Evolutionary conservation across 2,888 invertebrate genomes (phyloP).

Genomic region (Meiosimyza platycephala): DNA sequence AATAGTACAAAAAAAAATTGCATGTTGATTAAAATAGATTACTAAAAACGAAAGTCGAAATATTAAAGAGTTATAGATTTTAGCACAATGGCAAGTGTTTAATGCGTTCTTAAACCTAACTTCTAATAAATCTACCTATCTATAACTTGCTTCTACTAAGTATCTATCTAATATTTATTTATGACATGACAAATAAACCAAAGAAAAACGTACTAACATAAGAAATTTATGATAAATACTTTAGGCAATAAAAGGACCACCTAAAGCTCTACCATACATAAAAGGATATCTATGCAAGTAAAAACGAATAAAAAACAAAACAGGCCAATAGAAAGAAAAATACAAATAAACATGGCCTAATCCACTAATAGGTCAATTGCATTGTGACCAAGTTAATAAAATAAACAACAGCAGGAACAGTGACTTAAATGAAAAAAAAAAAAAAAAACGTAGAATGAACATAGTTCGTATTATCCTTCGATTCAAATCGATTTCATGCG

Average conservation of each 20-base stretch:
- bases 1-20: too few species aligned
- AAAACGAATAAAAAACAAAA: neutral
- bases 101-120: neutral
- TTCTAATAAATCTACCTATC: neutral
- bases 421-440: slow-evolving; percentile 17
- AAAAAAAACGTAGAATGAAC: slow-evolving; percentile 1
- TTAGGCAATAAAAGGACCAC: slow-evolving; percentile 19
- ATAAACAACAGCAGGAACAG: slow-evolving; percentile 15
- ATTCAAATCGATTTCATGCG: slow-evolving; percentile 7
- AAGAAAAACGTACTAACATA: neutral
- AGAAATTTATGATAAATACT: slow-evolving; percentile 17
- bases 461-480: slow-evolving; percentile 18
- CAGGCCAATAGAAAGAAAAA: neutral
- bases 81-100: too few species aligned
- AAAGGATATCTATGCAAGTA: neutral
- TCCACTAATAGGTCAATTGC: slow-evolving; percentile 29
- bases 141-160: neutral
- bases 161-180: slow-evolving; percentile 5
- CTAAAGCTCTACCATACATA: neutral
- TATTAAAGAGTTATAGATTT: neutral
- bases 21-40: neutral
- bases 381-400: slow-evolving; percentile 26
- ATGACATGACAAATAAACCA: neutral
- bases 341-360: slow-evolving; percentile 21
- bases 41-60: neutral